Evolutionary conservation across 2,888 invertebrate species (phyloP).

Genomic region (Octonoba sinensis): DNA sequence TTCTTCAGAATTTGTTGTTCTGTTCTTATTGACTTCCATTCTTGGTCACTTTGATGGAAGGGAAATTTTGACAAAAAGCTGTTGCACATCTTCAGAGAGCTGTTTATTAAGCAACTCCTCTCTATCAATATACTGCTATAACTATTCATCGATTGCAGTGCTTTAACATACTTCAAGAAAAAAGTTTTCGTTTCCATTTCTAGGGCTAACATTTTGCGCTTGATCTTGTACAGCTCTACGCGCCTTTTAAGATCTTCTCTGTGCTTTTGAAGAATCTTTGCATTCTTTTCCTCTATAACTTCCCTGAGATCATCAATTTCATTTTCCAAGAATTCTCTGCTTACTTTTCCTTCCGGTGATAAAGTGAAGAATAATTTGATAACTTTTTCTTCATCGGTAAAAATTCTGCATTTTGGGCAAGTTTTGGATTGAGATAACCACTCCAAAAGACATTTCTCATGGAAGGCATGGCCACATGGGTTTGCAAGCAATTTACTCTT

Average conservation of each 20-base stretch:
- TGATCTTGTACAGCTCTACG: too few species aligned
- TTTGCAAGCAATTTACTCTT: neutral
- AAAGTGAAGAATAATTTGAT: conserved; percentile 6
- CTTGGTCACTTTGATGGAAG: too few species aligned
- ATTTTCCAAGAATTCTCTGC: conserved; percentile 6
- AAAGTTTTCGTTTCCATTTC: too few species aligned
- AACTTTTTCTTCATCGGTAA: neutral
- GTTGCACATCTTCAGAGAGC: too few species aligned
- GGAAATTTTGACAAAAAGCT: too few species aligned
- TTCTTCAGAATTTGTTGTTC: too few species aligned
- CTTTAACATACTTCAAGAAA: neutral
- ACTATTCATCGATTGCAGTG: too few species aligned
- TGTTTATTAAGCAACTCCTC: too few species aligned
- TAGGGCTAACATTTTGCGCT: too few species aligned
- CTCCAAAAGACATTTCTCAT: neutral
- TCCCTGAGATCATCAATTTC: neutral
- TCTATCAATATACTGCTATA: too few species aligned
- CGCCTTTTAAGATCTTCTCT: too few species aligned
- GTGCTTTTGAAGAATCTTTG: neutral
- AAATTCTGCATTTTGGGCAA: conserved; percentile 7
- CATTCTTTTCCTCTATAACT: neutral
- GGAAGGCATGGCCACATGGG: conserved; percentile 7
- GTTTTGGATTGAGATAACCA: neutral
- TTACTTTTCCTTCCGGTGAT: neutral
- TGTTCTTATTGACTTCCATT: too few species aligned